A percentile compares a stretch with the other conserved stretches of the same genome.
phyloP scores from a whole-genome alignment of 2,797 vertebrate species.

The Apodemus agrarius region DNA sequence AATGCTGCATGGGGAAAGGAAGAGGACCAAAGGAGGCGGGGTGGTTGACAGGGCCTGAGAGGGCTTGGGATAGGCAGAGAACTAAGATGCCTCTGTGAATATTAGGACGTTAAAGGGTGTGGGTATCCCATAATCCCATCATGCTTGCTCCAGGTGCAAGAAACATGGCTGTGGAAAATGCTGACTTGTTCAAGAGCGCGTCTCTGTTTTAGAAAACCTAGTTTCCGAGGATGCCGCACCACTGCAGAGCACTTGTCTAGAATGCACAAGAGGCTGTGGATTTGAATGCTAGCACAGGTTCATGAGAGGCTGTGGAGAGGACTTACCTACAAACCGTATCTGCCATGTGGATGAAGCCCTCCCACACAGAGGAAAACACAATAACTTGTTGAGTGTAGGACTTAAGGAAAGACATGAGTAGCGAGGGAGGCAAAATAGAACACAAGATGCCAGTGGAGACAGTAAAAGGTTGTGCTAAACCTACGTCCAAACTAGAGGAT shows the following conservation, averaged over 20 bases:
- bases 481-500: background rate
- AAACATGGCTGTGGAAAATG: background rate
- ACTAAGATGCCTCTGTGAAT: background rate
- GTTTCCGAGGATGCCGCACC: background rate
- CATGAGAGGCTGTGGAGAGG: background rate
- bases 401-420: conserved; percentile 3
- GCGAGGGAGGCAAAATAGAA: background rate
- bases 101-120: background rate
- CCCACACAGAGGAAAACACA: background rate
- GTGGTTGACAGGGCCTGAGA: background rate
- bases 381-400: background rate
- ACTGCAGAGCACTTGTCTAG: background rate
- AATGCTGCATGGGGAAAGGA: background rate
- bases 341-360: background rate
- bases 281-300: background rate
- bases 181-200: background rate
- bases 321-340: background rate
- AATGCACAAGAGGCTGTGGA: background rate
- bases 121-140: background rate
- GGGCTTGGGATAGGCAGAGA: background rate
- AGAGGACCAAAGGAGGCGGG: background rate
- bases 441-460: background rate
- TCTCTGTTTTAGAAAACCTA: background rate
- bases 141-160: background rate
- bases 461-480: background rate